These are phyloP conservation scores for Labeo rohita DNA, from an alignment of 2,113 vertebrate species.

Conservation along the genomic window DNA sequence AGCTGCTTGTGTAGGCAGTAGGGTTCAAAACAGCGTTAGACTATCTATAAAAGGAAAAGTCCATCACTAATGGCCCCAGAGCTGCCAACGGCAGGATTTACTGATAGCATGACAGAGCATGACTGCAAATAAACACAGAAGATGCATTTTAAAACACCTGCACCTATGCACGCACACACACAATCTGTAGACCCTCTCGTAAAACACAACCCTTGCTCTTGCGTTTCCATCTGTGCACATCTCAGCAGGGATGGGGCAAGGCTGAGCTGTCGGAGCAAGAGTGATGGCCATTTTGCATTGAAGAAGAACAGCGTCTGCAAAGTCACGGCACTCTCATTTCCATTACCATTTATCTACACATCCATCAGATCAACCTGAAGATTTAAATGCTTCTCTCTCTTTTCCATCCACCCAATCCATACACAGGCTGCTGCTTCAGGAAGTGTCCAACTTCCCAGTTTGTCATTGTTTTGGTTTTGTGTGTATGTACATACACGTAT, in stretches of 20 bases:
- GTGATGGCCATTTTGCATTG: neutral
- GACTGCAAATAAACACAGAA: constrained; percentile 24
- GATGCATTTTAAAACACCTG: neutral
- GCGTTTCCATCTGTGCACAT: neutral
- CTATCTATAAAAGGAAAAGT: neutral
- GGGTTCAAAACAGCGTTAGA: neutral
- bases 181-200: neutral
- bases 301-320: constrained; percentile 17
- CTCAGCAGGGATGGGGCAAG: constrained; percentile 1
- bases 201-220: neutral
- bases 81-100: neutral
- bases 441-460: constrained; percentile 2
- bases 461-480: neutral
- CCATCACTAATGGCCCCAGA: constrained; percentile 23
- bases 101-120: neutral
- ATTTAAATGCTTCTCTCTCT: constrained; percentile 13
- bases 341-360: constrained; percentile 33
- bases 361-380: constrained; percentile 19
- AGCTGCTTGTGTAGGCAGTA: neutral
- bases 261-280: constrained; percentile 15
- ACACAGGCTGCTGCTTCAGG: neutral
- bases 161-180: neutral
- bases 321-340: constrained; percentile 29
- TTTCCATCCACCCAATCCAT: neutral
- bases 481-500: neutral